Evolutionary conservation across 1,140 invertebrate species (phyloP).

Genomic region (Eulimnadia texana): DNA sequence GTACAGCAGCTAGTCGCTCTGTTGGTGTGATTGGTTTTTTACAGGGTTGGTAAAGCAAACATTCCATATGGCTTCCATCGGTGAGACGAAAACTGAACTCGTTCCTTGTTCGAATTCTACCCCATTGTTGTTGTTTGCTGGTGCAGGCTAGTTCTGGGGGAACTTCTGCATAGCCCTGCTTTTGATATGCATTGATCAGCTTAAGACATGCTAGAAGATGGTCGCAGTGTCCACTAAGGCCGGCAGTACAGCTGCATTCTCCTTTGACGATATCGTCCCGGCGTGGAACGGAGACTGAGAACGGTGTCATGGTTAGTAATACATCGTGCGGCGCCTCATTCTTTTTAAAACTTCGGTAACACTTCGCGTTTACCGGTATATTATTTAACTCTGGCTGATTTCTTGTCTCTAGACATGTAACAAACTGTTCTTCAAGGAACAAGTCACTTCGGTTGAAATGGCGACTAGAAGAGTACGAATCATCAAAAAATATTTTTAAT

Average conservation of each 20-base stretch:
- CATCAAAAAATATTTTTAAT: background rate
- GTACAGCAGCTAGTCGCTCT: background rate
- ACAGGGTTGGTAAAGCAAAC: background rate
- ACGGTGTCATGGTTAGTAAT: background rate
- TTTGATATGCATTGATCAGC: background rate
- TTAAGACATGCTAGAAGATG: slow-evolving; percentile 3
- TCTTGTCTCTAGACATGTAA: background rate
- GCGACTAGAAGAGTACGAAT: background rate
- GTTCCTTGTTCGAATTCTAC: slow-evolving; percentile 3
- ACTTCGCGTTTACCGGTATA: background rate
- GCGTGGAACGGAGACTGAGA: background rate
- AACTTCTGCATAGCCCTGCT: slow-evolving; percentile 3
- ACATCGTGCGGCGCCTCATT: background rate
- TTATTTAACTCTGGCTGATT: background rate
- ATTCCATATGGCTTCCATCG: slow-evolving; percentile 5
- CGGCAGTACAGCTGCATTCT: slow-evolving; percentile 1
- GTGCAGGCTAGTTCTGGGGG: background rate
- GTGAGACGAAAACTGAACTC: slow-evolving; percentile 6
- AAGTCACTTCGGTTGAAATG: slow-evolving; percentile 7
- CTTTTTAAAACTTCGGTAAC: slow-evolving; percentile 4
- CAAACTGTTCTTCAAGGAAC: slow-evolving; percentile 1
- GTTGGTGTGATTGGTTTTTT: background rate
- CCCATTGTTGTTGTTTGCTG: slow-evolving; percentile 1
- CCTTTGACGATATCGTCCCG: slow-evolving; percentile 2
- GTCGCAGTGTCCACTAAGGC: slow-evolving; percentile 1